These are phyloP conservation scores for Melanchra persicariae DNA, from an alignment of 2,888 invertebrate genomes.

Conservation along the genomic window DNA sequence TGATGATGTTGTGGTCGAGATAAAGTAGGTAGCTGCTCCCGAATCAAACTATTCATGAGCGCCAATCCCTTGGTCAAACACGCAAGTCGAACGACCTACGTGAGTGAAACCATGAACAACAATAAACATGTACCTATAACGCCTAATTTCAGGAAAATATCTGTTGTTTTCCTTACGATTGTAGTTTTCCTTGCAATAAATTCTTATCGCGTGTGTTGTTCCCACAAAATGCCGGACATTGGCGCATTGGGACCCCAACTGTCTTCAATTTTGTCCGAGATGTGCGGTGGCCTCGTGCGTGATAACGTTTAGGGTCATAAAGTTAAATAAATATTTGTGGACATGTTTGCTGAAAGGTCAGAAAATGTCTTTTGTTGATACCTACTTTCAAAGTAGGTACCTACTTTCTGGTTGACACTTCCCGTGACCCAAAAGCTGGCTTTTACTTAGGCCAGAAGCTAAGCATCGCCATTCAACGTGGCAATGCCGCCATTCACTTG, in stretches of 20 bases:
- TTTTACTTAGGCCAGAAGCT: too few relatives aligned
- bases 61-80: not conserved
- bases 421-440: not conserved
- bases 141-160: constrained; percentile 19
- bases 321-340: constrained; percentile 30
- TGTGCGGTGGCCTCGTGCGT: constrained; percentile 39
- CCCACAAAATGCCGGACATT: constrained; percentile 47
- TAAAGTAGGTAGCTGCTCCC: too few relatives aligned
- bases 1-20: too few relatives aligned
- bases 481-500: too few relatives aligned
- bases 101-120: not conserved
- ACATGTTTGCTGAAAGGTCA: not conserved
- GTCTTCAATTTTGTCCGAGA: constrained; percentile 58
- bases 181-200: constrained; percentile 47
- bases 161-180: not conserved
- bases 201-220: constrained; percentile 60
- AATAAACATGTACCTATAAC: constrained; percentile 9
- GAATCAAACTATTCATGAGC: too few relatives aligned
- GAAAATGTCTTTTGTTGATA: not conserved
- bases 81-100: not conserved
- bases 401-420: too few relatives aligned
- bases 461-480: too few relatives aligned
- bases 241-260: constrained; percentile 59
- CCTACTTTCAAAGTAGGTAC: not conserved
- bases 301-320: constrained; percentile 44